Conservation (phyloP, 2,113 vertebrate species). For the Sterrhoptilus dennistouni region DNA sequence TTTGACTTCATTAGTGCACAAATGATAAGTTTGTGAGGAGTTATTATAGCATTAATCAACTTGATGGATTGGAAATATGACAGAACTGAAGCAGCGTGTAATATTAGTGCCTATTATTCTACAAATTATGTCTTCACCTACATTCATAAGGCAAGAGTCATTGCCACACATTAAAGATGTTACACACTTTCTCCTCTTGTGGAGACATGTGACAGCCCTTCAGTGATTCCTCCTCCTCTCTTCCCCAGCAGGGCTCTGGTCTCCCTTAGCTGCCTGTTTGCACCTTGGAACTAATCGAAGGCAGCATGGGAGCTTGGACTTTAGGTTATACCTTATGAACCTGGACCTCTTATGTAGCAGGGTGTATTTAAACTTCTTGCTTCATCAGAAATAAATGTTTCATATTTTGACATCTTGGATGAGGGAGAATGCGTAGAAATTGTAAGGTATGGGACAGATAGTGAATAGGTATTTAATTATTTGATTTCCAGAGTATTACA, state of each 20-base stretch:
- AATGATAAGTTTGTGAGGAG: conserved; percentile 82
- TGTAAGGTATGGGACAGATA: background rate
- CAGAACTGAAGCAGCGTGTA: conserved; percentile 78
- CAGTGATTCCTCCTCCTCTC: background rate
- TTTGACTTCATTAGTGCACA: conserved; percentile 85
- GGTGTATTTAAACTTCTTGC: background rate
- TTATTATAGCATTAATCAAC: conserved; percentile 86
- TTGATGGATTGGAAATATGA: conserved; percentile 86
- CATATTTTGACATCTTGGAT: background rate
- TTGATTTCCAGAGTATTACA: background rate
- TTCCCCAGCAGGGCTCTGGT: background rate
- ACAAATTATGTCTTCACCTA: conserved; percentile 83
- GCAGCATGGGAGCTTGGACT: background rate
- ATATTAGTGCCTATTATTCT: conserved; percentile 84
- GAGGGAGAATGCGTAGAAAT: background rate
- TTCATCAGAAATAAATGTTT: background rate
- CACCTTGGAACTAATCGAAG: background rate
- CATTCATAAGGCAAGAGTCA: conserved; percentile 74
- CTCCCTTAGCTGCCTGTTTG: background rate
- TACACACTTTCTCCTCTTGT: conserved; percentile 31
- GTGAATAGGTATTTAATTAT: background rate
- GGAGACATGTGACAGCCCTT: conserved; percentile 21
- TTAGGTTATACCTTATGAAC: background rate
- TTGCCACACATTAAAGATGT: conserved; percentile 65
- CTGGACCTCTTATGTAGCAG: background rate